Evolutionary conservation across 2,888 invertebrate genomes (phyloP).

Genomic region (Euspilapteryx auroguttella): DNA sequence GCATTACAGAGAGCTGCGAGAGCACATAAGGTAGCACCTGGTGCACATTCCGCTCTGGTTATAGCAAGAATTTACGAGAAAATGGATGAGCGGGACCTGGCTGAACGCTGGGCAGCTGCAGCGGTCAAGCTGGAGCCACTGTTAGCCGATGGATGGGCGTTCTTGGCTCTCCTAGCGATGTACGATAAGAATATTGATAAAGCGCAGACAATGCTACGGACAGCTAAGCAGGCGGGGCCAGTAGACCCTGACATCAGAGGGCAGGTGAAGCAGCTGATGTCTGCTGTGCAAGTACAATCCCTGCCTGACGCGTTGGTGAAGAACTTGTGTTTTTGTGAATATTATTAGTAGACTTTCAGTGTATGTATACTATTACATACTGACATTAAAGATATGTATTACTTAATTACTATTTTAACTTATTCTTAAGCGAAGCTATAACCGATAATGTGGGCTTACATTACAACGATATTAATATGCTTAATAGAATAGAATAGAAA

Average conservation of each 20-base stretch:
- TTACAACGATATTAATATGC: no score
- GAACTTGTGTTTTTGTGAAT: conserved; percentile 31
- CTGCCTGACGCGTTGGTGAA: conserved; percentile 28
- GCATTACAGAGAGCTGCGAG: conserved; percentile 41
- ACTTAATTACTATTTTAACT: no score
- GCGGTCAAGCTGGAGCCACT: conserved; percentile 37
- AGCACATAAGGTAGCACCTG: conserved; percentile 31
- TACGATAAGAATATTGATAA: conserved; percentile 22
- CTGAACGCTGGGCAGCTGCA: conserved; percentile 37
- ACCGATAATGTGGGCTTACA: no score
- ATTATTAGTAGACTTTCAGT: conserved; percentile 12
- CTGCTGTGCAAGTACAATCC: conserved; percentile 18
- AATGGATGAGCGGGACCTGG: conserved; percentile 21
- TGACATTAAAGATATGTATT: no score
- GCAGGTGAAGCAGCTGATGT: conserved; percentile 22
- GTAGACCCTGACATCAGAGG: conserved; percentile 26
- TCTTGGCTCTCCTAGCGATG: conserved; percentile 33
- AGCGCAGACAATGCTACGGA: conserved; percentile 32
- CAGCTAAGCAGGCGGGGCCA: conserved; percentile 34
- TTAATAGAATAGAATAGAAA: no score
- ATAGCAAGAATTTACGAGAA: conserved; percentile 29
- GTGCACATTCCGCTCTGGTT: conserved; percentile 29
- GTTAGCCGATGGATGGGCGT: conserved; percentile 43
- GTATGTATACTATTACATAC: no score
- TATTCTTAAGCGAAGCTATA: no score